These are phyloP conservation scores for Peromyscus maniculatus DNA, from an alignment of 2,113 vertebrate genomes.

Conservation along the genomic window DNA sequence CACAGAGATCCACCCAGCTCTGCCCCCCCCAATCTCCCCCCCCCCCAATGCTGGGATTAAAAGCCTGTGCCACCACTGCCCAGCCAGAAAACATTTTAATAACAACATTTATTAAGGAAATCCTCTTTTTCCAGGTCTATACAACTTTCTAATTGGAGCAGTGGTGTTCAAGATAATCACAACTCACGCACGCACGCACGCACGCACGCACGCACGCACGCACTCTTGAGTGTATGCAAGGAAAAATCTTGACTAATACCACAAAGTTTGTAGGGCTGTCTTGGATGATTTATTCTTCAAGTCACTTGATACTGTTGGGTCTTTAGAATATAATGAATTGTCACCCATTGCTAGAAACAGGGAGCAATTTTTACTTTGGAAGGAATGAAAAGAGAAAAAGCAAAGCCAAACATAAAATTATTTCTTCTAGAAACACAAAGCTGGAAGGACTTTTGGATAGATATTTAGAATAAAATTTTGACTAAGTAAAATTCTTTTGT, in stretches of 20 bases:
- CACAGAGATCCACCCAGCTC: too few relatives aligned
- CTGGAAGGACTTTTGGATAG: not conserved
- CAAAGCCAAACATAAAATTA: not conserved
- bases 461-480: slow-evolving; percentile 28
- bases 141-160: slow-evolving; percentile 31
- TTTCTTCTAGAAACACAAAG: slow-evolving; percentile 53
- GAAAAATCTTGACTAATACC: slow-evolving; percentile 25
- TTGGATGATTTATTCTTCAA: slow-evolving; percentile 15
- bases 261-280: not conserved
- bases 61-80: too few relatives aligned
- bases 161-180: not conserved
- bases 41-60: too few relatives aligned
- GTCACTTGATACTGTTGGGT: not conserved
- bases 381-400: not conserved
- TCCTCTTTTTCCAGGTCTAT: not conserved
- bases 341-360: not conserved
- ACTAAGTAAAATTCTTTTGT: slow-evolving; percentile 28
- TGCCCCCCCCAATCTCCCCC: too few relatives aligned
- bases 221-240: not conserved
- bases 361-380: not conserved
- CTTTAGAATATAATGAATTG: slow-evolving; percentile 26
- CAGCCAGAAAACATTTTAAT: slow-evolving; percentile 27
- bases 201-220: not conserved
- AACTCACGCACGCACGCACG: too few relatives aligned
- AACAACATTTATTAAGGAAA: slow-evolving; percentile 7